Percentiles rank a stretch among this genome's conserved stretches.
phyloP scores from a whole-genome alignment of 2,113 vertebrate genomes.

The Equus quagga region DNA sequence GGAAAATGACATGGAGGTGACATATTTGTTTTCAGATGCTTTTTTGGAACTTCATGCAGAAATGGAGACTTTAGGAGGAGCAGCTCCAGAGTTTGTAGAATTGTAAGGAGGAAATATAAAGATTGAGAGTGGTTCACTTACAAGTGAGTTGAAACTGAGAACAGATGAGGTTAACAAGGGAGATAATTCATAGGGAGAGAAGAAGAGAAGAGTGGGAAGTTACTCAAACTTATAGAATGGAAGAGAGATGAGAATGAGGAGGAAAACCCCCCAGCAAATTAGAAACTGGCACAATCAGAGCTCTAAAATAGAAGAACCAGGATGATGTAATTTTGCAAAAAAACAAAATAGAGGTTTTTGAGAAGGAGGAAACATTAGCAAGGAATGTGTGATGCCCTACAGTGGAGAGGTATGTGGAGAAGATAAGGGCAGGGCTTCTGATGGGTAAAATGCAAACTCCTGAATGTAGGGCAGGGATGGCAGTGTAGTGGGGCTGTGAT shows the following conservation, averaged over 20 bases:
- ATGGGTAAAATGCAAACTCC: not conserved
- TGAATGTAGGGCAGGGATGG: too few species aligned
- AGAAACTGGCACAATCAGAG: not conserved
- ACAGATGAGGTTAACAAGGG: not conserved
- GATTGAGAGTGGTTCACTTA: not conserved
- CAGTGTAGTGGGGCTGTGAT: not conserved
- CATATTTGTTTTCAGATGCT: not conserved
- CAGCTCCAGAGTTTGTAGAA: not conserved
- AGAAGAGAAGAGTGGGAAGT: not conserved
- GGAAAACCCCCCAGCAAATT: not conserved
- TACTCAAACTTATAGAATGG: not conserved
- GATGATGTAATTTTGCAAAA: not conserved
- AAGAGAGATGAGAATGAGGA: not conserved
- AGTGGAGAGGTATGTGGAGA: not conserved
- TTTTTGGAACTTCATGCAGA: not conserved
- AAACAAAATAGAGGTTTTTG: not conserved
- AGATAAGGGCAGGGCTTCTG: not conserved
- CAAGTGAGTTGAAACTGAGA: not conserved
- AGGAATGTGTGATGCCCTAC: too few species aligned
- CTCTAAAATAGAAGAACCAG: not conserved
- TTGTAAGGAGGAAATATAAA: not conserved
- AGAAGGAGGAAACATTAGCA: not conserved
- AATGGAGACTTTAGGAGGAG: not conserved
- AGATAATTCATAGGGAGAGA: not conserved
- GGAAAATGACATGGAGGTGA: not conserved